Evolutionary conservation across 2,797 vertebrate species (phyloP), one percentile per base, ranked within the genome.

Genomic region (Chloroceryle amazona): DNA sequence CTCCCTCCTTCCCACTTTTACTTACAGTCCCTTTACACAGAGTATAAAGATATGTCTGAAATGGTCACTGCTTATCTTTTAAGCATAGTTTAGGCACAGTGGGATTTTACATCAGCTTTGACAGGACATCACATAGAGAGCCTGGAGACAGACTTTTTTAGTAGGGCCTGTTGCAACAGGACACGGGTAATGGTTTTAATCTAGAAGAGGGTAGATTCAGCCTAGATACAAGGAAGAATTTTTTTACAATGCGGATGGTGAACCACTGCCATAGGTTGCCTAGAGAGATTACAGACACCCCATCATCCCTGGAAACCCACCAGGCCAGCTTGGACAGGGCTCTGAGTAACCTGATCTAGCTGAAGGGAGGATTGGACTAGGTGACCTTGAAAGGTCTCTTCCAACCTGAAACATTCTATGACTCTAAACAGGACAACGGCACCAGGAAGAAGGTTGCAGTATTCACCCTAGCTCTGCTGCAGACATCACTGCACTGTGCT

Each of bases 101-200:
- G 33, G 73, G 41, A 57, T 28, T 29, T 39, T 85, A 65, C 58
- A 90, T 14, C 37, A 57, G 20, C 14, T 37, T 26, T 47, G 62
- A 84, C 1, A 37, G 41, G 23, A 74, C 9, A 71, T 29, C 35
- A 20, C 21, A 25, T 0, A 63, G 37, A 37, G 15, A 51, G 57
- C 28, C 73, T 61, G 41, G 13, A 21, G 25, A 70, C 51, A 89
- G 57, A 26, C 25, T 4, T 82, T 58, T 58, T 61, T 26, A 65
- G 46, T 4, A 51, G 3, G 2, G 39, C 7, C 58, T 51, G 4
- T 21, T 78, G 33, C 11, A 51, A 39, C 0, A 81, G 33, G 26
- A 63, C 28, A 44, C 3, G 11, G 15, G 15, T 21, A 44, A 28
- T 23, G 19, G 13, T 47, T 86, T 90, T 42, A 52, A 80, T 61